These are phyloP conservation scores for Microctenopoma lineatum DNA, from an alignment of 2,797 vertebrate genomes.

Conservation along the genomic window DNA sequence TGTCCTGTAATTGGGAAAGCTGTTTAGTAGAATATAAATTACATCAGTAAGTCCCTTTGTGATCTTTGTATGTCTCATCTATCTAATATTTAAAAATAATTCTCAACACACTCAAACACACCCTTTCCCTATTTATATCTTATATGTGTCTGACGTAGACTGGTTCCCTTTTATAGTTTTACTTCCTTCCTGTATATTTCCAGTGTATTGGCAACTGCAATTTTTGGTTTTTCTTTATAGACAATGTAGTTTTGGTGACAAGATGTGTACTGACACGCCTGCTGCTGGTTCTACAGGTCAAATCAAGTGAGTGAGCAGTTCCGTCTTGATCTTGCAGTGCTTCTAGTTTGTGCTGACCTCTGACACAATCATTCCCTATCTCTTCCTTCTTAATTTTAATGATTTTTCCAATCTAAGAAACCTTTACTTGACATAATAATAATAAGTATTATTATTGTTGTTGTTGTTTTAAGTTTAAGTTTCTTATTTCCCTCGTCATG, in stretches of 20 bases:
- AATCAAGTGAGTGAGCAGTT: constrained; percentile 29
- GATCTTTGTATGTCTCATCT: background rate
- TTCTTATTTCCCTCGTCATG: too few relatives aligned
- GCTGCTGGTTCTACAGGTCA: constrained; percentile 48
- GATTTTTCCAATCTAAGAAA: constrained; percentile 15
- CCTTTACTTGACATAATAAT: constrained; percentile 25
- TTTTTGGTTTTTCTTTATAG: constrained; percentile 10
- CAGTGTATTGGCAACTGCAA: background rate
- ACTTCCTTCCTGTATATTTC: constrained; percentile 7
- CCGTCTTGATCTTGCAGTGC: constrained; percentile 46
- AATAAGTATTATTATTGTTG: too few relatives aligned
- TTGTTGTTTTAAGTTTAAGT: background rate
- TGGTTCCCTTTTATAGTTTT: background rate
- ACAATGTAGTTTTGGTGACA: constrained; percentile 1
- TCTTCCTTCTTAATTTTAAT: constrained; percentile 31
- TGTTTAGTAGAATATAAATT: background rate
- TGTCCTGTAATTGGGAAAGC: background rate
- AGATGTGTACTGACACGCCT: constrained; percentile 3
- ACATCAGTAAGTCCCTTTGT: background rate
- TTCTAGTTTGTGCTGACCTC: constrained; percentile 25
- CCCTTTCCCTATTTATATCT: background rate
- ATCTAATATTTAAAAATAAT: constrained; percentile 19
- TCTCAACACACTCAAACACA: background rate
- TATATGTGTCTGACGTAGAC: too few relatives aligned
- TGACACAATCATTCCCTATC: constrained; percentile 6